Evolutionary conservation across 2,113 vertebrate species (phyloP), one percentile per base, ranked within the genome.

Genomic region (Pelusios castaneus): DNA sequence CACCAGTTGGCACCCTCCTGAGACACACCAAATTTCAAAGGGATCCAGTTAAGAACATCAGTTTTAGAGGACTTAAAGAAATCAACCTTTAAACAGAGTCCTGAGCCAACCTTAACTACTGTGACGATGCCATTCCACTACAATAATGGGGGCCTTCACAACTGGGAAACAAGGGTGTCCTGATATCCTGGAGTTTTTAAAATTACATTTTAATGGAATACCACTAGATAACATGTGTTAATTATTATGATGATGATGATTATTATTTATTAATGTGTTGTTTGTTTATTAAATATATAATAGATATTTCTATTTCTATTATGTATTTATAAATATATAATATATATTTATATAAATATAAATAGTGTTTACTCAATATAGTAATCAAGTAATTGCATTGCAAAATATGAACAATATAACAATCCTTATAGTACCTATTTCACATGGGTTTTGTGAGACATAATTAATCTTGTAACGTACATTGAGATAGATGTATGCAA

Each of bases 401-500:
- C 22, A 27, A 93, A 95, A 73, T 0, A 84, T 70, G 54, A 55
- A 54, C 13, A 10, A 12, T n/a, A n/a, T 21, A 89, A 94, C 55
- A 88, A 95, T 49, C 45, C 6, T 85, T 84, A 38, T 49, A 49
- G 38, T 13, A 70, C 1, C 1, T 45, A 73, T 76, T 88, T 84
- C 60, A 84, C 25, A 76, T 3, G 19, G 49, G 10, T 80, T 95
- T 8, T 63, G 49, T 63, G 14, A 88, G 11, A 88, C 47, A 58
- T 34, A 88, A 89, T 93, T 84, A 80, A 89, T 89, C 11, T 16
- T 92, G 38, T 52, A 77, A 89, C 88, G 6, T 85, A 56, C 76
- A 60, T 78, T 87, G 31, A 90, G 73, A 81, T 51, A 76, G 92
- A 87, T 31, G 13, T 85, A 80, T 88, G 87, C 38, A 58, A 82